These are phyloP conservation scores for Dasyurus viverrinus DNA, from an alignment of 2,113 vertebrate species.

Conservation along the genomic window DNA sequence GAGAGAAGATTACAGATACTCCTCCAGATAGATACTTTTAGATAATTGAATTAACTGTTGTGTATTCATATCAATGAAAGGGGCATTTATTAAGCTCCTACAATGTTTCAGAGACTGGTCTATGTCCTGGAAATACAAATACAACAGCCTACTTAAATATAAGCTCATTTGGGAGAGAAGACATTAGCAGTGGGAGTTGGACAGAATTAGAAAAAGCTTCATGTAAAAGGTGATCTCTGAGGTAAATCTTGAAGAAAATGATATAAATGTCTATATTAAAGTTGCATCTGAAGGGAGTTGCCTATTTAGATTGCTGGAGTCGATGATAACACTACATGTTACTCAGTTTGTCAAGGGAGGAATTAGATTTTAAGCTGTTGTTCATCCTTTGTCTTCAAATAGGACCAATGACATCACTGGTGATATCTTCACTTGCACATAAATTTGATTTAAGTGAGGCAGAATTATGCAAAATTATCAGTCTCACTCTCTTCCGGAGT, in stretches of 20 bases:
- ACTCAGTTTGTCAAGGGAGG: constrained; percentile 32
- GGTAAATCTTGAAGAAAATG: not conserved
- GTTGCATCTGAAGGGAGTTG: not conserved
- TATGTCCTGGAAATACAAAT: not conserved
- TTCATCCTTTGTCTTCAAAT: not conserved
- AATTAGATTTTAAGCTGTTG: not conserved
- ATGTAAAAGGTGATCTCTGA: not conserved
- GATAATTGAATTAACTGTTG: not conserved
- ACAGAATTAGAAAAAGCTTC: not conserved
- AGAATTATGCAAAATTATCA: not conserved
- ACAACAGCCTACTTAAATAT: not conserved
- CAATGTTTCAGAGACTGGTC: not conserved
- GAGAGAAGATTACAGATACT: not conserved
- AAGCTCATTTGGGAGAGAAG: not conserved
- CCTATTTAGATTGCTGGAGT: constrained; percentile 9
- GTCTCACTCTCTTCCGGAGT: too few relatives aligned
- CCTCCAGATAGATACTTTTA: not conserved
- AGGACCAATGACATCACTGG: not conserved
- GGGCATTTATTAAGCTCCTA: not conserved
- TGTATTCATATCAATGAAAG: constrained; percentile 3
- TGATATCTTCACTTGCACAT: not conserved
- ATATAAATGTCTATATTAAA: not conserved
- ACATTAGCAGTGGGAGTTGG: not conserved
- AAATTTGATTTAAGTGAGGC: not conserved
- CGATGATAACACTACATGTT: constrained; percentile 15